Base-by-base conservation (phyloP, 2,113 vertebrate genomes). In the Osmerus mordax region DNA sequence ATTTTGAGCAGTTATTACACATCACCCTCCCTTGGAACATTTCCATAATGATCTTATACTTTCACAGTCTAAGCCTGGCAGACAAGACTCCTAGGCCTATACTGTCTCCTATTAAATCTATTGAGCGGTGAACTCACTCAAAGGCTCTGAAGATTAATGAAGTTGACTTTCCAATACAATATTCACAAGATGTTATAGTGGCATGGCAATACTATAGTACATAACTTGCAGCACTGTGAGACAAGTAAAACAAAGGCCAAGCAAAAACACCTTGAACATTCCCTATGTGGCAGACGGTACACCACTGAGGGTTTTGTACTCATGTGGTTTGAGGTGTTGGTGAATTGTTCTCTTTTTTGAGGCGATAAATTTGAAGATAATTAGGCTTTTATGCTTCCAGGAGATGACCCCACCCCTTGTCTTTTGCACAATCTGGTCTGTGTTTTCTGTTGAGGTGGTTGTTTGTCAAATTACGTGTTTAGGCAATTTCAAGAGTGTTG, bases 1-100 rank as follows among this genome's bases (percentile, higher is more conserved):
- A 88, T 90, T 90, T 85, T 78, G 76, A 84, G 82, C 71, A 61
- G 78, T 88, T 89, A 89, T 90, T 88, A 86, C 84, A 87, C 83
- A 80, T 79, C 81, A 77, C 13, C 83, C 80, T 87, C 72, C 83
- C 81, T 77, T 66, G 28, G 81, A 82, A 81, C 75, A 82, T 89
- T 83, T 87, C 73, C 86, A 88, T 89, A 90, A 90, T 87, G 80
- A 83, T 85, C 82, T 86, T 71, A 60, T 11, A 2, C 21, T 66
- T 75, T 78, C 80, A 81, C 76, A 71, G 29, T 64, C 77, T 47
- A 75, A 76, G 74, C 78, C 67, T 86, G 73, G 56, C 75, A 80
- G 68, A 62, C 80, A 74, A 70, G 80, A 78, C 71, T 64, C 71
- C 78, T 65, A 71, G 76, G 69, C 74, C 74, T 67, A 78, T 70